Evolutionary conservation across 2,888 invertebrate species (phyloP).

Genomic region (Masnerella sp.): DNA sequence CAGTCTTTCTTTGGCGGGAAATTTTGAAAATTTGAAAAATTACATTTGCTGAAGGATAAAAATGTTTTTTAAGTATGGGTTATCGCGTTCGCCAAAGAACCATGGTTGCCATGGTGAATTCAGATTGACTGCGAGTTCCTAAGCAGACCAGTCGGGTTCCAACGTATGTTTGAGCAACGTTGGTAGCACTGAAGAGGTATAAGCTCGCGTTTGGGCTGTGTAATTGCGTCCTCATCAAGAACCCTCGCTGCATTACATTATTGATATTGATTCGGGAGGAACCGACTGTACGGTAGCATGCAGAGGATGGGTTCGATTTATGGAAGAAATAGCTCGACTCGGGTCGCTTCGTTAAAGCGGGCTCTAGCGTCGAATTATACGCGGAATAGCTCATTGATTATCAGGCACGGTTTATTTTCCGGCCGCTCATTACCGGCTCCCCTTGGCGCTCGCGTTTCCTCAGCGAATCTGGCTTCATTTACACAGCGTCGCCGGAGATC

Average conservation of each 20-base stretch:
- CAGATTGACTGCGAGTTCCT: too few species aligned
- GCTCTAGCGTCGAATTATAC: slow-evolving; percentile 60
- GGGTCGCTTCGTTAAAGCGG: slow-evolving; percentile 46
- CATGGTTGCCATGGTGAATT: too few species aligned
- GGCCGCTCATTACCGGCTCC: slow-evolving; percentile 48
- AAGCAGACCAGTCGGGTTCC: too few species aligned
- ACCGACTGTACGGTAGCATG: slow-evolving; percentile 61
- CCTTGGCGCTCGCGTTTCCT: slow-evolving; percentile 18
- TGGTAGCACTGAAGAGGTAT: too few species aligned
- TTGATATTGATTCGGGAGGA: slow-evolving; percentile 75
- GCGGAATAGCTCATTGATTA: slow-evolving; percentile 69
- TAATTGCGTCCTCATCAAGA: slow-evolving; percentile 70
- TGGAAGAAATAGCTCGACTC: slow-evolving; percentile 30
- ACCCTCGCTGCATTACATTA: slow-evolving; percentile 75
- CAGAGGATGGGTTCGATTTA: slow-evolving; percentile 53
- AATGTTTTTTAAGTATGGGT: too few species aligned
- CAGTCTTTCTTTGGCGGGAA: too few species aligned
- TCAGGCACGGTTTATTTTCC: slow-evolving; percentile 64
- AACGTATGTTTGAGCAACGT: too few species aligned
- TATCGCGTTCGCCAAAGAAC: too few species aligned
- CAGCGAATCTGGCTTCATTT: slow-evolving; percentile 64
- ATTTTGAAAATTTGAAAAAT: too few species aligned
- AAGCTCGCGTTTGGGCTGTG: slow-evolving; percentile 11
- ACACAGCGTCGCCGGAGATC: slow-evolving; percentile 65
- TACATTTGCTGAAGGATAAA: too few species aligned